phyloP scores from a whole-genome alignment of 92 coral and sea anemone genomes.

The Actinostola sp. region DNA sequence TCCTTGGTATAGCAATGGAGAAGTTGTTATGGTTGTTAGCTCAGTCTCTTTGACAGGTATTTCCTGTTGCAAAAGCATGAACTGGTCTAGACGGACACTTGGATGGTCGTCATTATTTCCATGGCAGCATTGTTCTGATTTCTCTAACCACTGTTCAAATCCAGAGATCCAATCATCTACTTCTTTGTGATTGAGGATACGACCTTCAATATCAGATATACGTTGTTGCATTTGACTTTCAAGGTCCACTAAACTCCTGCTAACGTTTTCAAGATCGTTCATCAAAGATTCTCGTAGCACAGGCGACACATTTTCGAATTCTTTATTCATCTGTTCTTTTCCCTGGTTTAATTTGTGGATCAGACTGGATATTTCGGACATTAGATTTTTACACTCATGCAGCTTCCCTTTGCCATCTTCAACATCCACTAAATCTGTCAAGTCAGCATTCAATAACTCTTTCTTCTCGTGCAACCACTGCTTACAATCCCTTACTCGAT shows the following conservation, averaged over 20 bases:
- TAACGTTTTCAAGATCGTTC: slow-evolving; percentile 55
- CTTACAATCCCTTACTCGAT: slow-evolving; percentile 52
- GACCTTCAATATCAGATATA: slow-evolving; percentile 33
- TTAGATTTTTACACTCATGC: slow-evolving; percentile 39
- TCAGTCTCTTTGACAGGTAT: slow-evolving; percentile 35
- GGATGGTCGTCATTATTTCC: slow-evolving; percentile 10
- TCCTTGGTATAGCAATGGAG: background rate
- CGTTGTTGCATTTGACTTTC: slow-evolving; percentile 38
- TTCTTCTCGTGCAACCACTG: slow-evolving; percentile 66
- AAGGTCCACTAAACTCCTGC: slow-evolving; percentile 45
- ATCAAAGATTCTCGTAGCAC: slow-evolving; percentile 50
- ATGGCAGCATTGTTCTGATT: slow-evolving; percentile 14
- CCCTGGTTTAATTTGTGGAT: slow-evolving; percentile 42
- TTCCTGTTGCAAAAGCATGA: slow-evolving; percentile 38
- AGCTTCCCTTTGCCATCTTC: slow-evolving; percentile 47
- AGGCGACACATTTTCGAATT: slow-evolving; percentile 45
- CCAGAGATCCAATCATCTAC: slow-evolving; percentile 42
- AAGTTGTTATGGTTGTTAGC: background rate
- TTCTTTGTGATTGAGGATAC: slow-evolving; percentile 33
- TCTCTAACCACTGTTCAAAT: slow-evolving; percentile 48
- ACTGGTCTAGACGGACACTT: slow-evolving; percentile 28
- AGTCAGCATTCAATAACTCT: slow-evolving; percentile 29
- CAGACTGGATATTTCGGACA: slow-evolving; percentile 28
- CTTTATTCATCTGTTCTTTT: slow-evolving; percentile 42
- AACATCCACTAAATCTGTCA: slow-evolving; percentile 19